Evolutionary conservation across 2,888 invertebrate genomes (phyloP).

Genomic region (Trisateles emortualis): DNA sequence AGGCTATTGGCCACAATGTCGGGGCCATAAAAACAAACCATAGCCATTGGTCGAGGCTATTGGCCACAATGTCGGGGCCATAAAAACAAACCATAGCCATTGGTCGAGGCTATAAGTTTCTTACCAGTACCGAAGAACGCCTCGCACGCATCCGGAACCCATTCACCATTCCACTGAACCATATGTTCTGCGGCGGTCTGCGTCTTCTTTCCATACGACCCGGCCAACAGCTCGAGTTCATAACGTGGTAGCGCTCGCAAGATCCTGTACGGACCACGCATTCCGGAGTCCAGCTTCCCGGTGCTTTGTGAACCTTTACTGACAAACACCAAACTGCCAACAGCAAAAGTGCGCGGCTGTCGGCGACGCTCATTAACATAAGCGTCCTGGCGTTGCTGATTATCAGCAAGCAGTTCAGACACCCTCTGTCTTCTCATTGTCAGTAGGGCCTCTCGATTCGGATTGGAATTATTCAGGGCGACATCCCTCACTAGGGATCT

Average conservation of each 20-base stretch:
- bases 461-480: slow-evolving; percentile 5
- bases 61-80: too few relatives aligned
- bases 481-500: slow-evolving; percentile 27
- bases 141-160: not conserved
- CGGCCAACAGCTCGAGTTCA: slow-evolving; percentile 8
- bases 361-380: not conserved
- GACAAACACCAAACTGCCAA: slow-evolving; percentile 32
- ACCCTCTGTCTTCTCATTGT: slow-evolving; percentile 11
- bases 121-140: not conserved
- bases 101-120: not conserved
- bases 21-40: too few relatives aligned
- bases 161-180: too few relatives aligned
- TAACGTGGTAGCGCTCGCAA: slow-evolving; percentile 16
- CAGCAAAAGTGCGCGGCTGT: not conserved
- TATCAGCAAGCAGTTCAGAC: not conserved
- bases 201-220: not conserved
- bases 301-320: slow-evolving; percentile 28
- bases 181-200: too few relatives aligned
- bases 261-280: slow-evolving; percentile 33
- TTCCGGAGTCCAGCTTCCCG: slow-evolving; percentile 34
- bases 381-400: slow-evolving; percentile 10
- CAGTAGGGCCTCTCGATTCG: slow-evolving; percentile 21
- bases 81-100: not conserved
- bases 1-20: too few relatives aligned
- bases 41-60: too few relatives aligned